phyloP scores from a whole-genome alignment of 2,888 invertebrate genomes.

The Galeopsomyia nigrocyanea region DNA sequence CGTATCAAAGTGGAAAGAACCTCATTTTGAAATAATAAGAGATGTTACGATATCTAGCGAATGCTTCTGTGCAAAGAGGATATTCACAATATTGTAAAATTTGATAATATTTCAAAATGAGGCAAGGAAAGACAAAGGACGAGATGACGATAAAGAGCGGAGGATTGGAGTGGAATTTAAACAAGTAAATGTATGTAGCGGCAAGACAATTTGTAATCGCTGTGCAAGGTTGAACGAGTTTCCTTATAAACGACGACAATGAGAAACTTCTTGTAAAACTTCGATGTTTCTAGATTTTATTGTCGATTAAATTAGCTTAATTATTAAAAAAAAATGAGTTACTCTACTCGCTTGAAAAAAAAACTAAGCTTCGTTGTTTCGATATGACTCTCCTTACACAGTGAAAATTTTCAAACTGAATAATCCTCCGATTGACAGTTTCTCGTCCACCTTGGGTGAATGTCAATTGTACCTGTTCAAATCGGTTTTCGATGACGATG shows the following conservation, averaged over 20 bases:
- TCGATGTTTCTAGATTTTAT: slow-evolving; percentile 27
- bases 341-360: background rate
- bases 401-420: slow-evolving; percentile 9
- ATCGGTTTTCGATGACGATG: slow-evolving; percentile 26
- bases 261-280: slow-evolving; percentile 14
- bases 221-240: slow-evolving; percentile 19
- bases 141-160: slow-evolving; percentile 12
- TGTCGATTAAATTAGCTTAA: slow-evolving; percentile 1
- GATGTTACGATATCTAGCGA: slow-evolving; percentile 12
- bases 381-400: slow-evolving; percentile 7
- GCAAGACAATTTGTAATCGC: slow-evolving; percentile 13
- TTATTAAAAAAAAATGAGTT: background rate
- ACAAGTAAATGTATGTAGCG: slow-evolving; percentile 6
- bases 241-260: background rate
- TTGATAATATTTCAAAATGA: slow-evolving; percentile 26
- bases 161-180: slow-evolving; percentile 22
- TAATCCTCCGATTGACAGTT: slow-evolving; percentile 34
- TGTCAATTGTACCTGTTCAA: slow-evolving; percentile 43
- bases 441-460: slow-evolving; percentile 34
- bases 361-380: slow-evolving; percentile 23
- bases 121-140: background rate
- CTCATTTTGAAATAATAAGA: slow-evolving; percentile 12
- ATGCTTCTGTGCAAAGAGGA: background rate
- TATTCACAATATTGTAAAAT: slow-evolving; percentile 7
- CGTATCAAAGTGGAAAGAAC: slow-evolving; percentile 1